Base-by-base conservation (phyloP, 2,888 invertebrate genomes). In the Horisme vitalbata region DNA sequence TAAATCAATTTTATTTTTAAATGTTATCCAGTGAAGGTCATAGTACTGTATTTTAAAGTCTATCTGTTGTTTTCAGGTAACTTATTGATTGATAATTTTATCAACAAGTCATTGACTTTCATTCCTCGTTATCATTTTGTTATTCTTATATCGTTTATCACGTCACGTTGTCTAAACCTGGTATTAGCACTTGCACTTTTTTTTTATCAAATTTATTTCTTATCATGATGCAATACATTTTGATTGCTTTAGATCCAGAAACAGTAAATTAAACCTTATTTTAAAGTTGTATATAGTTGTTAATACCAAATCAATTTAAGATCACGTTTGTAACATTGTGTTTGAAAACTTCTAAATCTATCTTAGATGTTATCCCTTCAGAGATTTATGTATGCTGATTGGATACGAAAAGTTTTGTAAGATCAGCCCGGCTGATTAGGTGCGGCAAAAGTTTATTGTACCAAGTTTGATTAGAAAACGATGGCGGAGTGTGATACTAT, bases 401-500 rank as follows among this genome's bases (percentile, higher is more conserved):
- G 71, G 72, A 65, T 70, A 59, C 59, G 65, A 64, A 57, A 65
- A 67, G 69, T 71, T 63, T 74, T 68, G 52, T 45, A 48, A 57
- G 57, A 70, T 63, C 65, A 65, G 49, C 59, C 45, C 50, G 49
- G 58, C 58, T 79, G 79, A 79, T 79, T 78, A 78, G 74, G 69
- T 77, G 71, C 44, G 52, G 71, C 67, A 64, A 59, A 70, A 75
- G 69, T 77, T 76, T 75, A 79, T 77, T 75, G 76, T 71, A 62
- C 43, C 61, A 79, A 79, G 68, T 82, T 79, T 77, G 79, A 82
- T 79, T 79, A 75, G 76, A 75, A 74, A 74, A 73, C 73, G 72
- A 77, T 73, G 67, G 65, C 64, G 64, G 68, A 64, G 59, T 59
- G 66, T 55, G 59, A 59, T 58, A 65, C 66, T 66, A 54, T 57